Evolutionary conservation across 1,140 invertebrate species (phyloP).

Genomic region (Macrobrachium nipponense): DNA sequence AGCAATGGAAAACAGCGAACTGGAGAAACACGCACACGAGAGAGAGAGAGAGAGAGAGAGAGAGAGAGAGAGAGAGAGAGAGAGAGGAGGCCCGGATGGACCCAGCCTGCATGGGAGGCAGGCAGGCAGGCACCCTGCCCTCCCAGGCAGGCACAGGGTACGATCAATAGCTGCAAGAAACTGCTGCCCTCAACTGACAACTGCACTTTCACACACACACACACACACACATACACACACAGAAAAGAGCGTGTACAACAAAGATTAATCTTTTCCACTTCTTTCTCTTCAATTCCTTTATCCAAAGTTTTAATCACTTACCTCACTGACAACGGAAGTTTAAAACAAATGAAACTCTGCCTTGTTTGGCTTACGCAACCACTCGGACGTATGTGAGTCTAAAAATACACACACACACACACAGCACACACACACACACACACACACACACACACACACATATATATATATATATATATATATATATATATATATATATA

Average conservation of each 20-base stretch:
- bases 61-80: neutral
- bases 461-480: neutral
- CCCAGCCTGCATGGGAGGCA: slow-evolving; percentile 3
- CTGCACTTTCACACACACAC: slow-evolving; percentile 49
- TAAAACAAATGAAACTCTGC: too few relatives aligned
- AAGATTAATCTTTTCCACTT: too few relatives aligned
- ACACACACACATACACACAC: neutral
- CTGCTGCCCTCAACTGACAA: slow-evolving; percentile 51
- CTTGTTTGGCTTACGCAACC: neutral
- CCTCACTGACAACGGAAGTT: too few relatives aligned
- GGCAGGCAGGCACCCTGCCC: slow-evolving; percentile 31
- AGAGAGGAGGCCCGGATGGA: neutral
- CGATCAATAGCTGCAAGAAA: slow-evolving; percentile 57
- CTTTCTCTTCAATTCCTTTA: too few relatives aligned
- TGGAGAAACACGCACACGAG: neutral
- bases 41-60: slow-evolving; percentile 10
- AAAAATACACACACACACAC: neutral
- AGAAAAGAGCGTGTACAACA: too few relatives aligned
- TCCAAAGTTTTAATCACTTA: too few relatives aligned
- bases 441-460: neutral
- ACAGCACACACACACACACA: neutral
- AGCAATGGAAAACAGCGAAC: slow-evolving; percentile 55
- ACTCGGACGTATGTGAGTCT: neutral
- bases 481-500: slow-evolving; percentile 7
- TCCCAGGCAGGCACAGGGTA: slow-evolving; percentile 37